Base-by-base conservation (phyloP, 2,888 invertebrate genomes). In the Teleogryllus oceanicus region DNA sequence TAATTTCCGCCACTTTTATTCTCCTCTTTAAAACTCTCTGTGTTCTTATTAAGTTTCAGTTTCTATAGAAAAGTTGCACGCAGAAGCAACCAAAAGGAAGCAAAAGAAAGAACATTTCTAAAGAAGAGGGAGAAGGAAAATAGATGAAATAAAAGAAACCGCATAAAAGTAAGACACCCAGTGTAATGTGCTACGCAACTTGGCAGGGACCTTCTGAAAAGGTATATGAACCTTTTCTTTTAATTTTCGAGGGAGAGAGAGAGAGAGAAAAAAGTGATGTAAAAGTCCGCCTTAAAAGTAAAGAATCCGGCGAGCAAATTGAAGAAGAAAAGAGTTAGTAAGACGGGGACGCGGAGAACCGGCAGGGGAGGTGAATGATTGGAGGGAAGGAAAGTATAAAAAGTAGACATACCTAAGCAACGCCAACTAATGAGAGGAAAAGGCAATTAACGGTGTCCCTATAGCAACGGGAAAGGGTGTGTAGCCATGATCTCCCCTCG, bases 1-100 rank as follows among this genome's bases (percentile, higher is more conserved):
- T 62, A 62, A 62, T 62, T 62, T 62, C 62, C 62, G 62, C n/a
- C 62, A 62, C 62, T 62, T 62, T 62, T 62, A 62, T 62, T 62
- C 62, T 62, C 62, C 62, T 62, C 62, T 62, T n/a, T 62, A 62
- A 62, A 62, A 62, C 62, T 62, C 62, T 18, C 62, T 18, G 62
- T 62, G 62, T 62, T 62, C 62, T 62, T 62, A 62, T 62, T 62
- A 62, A 62, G 62, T 62, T 62, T 62, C 62, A 62, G 62, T 62
- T 62, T 62, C 62, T 62, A 62, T 62, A 62, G 62, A 62, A 62
- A 62, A 62, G 62, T 62, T 62, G 62, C 13, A n/a, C 62, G 62
- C 16, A 62, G 62, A 62, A 62, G 62, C 12, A 62, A 62, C 62
- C 62, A 18, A 18, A 62, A 62, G 62, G 62, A 62, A 62, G 62